A percentile compares a stretch with the other conserved stretches of the same genome.
These are phyloP conservation scores for Drosophila rellima DNA, from an alignment of 2,888 invertebrate genomes.

Conservation along the genomic window DNA sequence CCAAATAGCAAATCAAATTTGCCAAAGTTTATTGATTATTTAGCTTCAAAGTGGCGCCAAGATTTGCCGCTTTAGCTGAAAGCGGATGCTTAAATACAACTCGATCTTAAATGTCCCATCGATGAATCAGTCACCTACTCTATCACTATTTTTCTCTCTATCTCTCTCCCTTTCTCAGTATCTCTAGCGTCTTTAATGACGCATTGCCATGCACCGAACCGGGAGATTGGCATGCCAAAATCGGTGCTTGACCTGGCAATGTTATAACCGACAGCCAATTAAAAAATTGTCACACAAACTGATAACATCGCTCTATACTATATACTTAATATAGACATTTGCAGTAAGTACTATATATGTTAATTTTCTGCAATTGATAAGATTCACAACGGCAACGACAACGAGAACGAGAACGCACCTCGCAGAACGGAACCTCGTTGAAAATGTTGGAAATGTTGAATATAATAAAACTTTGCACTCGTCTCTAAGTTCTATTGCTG, in stretches of 20 bases:
- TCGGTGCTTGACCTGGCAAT: slow-evolving; percentile 78
- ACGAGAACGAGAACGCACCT: slow-evolving; percentile 44
- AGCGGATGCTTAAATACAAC: slow-evolving; percentile 66
- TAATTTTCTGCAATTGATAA: slow-evolving; percentile 74
- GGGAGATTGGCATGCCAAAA: slow-evolving; percentile 60
- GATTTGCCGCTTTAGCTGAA: slow-evolving; percentile 56
- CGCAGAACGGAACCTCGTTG: slow-evolving; percentile 38
- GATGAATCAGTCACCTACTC: slow-evolving; percentile 48
- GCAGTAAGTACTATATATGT: slow-evolving; percentile 38
- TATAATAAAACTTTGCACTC: slow-evolving; percentile 7
- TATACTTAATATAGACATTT: slow-evolving; percentile 27
- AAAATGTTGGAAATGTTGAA: slow-evolving; percentile 24
- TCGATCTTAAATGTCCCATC: slow-evolving; percentile 41
- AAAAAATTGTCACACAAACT: slow-evolving; percentile 58
- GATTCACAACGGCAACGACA: slow-evolving; percentile 41
- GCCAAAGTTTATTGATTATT: slow-evolving; percentile 72
- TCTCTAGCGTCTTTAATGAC: slow-evolving; percentile 28
- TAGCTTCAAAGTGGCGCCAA: slow-evolving; percentile 76
- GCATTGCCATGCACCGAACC: slow-evolving; percentile 55
- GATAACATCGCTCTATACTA: slow-evolving; percentile 49
- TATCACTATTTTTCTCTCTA: not conserved
- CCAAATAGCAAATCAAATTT: slow-evolving; percentile 48
- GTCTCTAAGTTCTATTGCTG: slow-evolving; percentile 22
- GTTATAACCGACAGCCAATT: slow-evolving; percentile 67
- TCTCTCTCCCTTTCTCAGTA: not conserved